Conservation (phyloP, 2,113 vertebrate genomes). For the Pterocles gutturalis region DNA sequence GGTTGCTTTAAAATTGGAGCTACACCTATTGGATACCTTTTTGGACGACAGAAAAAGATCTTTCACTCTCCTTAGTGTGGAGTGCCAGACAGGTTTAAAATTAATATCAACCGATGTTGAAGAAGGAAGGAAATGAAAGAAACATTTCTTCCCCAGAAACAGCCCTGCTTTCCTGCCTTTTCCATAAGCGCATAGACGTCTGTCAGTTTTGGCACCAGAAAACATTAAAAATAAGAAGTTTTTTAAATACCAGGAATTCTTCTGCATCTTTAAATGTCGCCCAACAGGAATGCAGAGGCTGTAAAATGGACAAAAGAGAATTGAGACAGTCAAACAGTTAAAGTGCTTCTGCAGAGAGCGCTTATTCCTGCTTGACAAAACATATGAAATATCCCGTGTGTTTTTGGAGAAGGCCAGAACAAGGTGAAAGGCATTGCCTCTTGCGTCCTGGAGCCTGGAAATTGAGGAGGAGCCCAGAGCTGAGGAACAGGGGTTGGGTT, state of each 20-base stretch:
- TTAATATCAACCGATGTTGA: not conserved
- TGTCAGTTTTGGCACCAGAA: constrained; percentile 60
- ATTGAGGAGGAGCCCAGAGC: not conserved
- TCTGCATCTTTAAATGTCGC: constrained; percentile 1
- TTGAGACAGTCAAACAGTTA: not conserved
- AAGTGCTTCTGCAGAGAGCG: not conserved
- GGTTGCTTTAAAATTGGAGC: constrained; percentile 28
- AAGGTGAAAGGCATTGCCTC: constrained; percentile 3
- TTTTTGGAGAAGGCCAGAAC: not conserved
- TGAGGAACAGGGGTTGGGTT: not conserved
- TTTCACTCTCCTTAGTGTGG: not conserved
- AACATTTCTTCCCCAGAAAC: constrained; percentile 46
- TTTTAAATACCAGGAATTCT: constrained; percentile 53
- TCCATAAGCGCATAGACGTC: not conserved
- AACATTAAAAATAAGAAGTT: constrained; percentile 34
- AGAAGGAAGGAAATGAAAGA: constrained; percentile 66
- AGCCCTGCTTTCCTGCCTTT: constrained; percentile 52
- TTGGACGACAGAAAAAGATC: constrained; percentile 42
- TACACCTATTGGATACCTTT: constrained; percentile 9
- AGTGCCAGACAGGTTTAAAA: constrained; percentile 50
- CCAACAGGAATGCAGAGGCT: constrained; percentile 8
- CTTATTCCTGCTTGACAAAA: constrained; percentile 4
- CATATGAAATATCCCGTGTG: not conserved
- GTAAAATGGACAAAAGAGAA: constrained; percentile 16
- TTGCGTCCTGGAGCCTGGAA: not conserved